Percentiles rank a stretch among this genome's conserved stretches.
These are phyloP conservation scores for Pollachius pollachius DNA, from an alignment of 2,113 vertebrate genomes.

Conservation along the genomic window DNA sequence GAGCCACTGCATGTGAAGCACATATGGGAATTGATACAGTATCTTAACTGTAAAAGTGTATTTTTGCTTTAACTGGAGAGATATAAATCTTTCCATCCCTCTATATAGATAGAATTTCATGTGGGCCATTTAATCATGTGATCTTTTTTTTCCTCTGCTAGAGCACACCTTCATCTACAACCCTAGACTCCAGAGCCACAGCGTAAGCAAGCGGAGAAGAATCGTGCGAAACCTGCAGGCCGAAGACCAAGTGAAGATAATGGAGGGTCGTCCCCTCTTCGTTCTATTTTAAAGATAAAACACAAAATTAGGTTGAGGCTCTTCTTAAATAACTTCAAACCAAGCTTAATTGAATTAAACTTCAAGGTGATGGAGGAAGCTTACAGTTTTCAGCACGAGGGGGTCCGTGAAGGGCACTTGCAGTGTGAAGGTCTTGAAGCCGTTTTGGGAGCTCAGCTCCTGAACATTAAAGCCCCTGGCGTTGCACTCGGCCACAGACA, in stretches of 20 bases:
- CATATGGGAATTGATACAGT: not conserved
- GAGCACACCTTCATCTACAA: slow-evolving; percentile 44
- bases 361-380: not conserved
- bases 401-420: slow-evolving; percentile 66
- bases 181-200: slow-evolving; percentile 36
- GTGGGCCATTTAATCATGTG: too few relatives aligned
- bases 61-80: too few relatives aligned
- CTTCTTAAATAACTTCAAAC: not conserved
- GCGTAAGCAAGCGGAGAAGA: slow-evolving; percentile 36
- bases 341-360: not conserved
- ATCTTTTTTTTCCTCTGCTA: not conserved
- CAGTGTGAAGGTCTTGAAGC: slow-evolving; percentile 62
- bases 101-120: too few relatives aligned
- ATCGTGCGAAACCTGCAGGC: slow-evolving; percentile 54
- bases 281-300: slow-evolving; percentile 37
- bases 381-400: slow-evolving; percentile 60
- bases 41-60: too few relatives aligned
- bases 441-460: slow-evolving; percentile 50
- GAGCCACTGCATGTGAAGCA: slow-evolving; percentile 33
- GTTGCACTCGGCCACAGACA: slow-evolving; percentile 52
- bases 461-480: slow-evolving; percentile 54
- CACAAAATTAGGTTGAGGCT: not conserved
- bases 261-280: slow-evolving; percentile 8
- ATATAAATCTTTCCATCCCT: too few relatives aligned
- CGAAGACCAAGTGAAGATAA: slow-evolving; percentile 54